Evolutionary conservation across 2,113 vertebrate species (phyloP), one percentile per base, ranked within the genome.

Genomic region (Microtus richardsoni): DNA sequence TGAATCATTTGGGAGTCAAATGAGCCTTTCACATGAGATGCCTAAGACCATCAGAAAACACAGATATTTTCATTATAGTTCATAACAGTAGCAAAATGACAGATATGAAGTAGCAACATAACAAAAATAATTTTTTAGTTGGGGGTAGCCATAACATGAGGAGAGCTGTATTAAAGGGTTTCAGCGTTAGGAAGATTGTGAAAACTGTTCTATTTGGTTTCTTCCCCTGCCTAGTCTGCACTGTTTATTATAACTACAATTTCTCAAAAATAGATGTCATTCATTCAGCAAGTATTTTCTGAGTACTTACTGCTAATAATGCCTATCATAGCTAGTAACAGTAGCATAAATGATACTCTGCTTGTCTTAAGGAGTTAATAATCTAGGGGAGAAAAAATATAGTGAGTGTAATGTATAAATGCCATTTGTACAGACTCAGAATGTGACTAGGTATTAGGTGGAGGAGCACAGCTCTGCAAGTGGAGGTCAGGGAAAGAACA

Each of bases 251-350:
- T 10, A 96, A 62, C 14, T 16, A 89, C 22, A 44, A 0, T 64
- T 89, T 79, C 49, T 87, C 70, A 62, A 70, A 75, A 47, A 54
- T 49, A 52, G 70, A 93, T 89, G 28, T 41, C 62, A 78, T 93
- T 93, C 26, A 66, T 88, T 88, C 68, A 94, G 62, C 70, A 80
- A 9, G 24, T 93, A 83, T 75, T 94, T 96, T 70, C 22, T 73
- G 60, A 68, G 0, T 62, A 44, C 14, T 44, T 92, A 2, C 47
- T 83, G 83, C 39, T 92, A n/a, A 13, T 74, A 87, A 66, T 82
- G 62, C 14, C 16, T 66, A 1, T 47, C 52, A 74, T 47, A 5
- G 64, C 0, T n/a, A 54, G 71, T 93, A 71, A 47, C 64, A 28
- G 30, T 41, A 47, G 83, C 4, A 7, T 71, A 83, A 94, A n/a